phyloP scores from a whole-genome alignment of 2,888 invertebrate genomes.

The Drosophila cracens region DNA sequence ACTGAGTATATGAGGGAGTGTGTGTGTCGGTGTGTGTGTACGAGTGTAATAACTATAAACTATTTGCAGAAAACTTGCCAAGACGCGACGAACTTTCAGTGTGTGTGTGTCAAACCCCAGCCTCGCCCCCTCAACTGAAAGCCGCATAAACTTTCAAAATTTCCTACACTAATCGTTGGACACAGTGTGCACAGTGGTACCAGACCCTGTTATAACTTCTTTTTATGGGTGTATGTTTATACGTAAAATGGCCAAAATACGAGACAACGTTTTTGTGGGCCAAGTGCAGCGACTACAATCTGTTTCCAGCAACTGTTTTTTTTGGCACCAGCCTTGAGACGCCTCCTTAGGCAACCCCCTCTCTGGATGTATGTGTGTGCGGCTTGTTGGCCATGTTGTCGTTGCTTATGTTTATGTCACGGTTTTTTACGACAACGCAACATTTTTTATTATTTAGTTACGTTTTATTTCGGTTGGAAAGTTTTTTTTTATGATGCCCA shows the following conservation, averaged over 20 bases:
- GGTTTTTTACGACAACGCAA: conserved; percentile 57
- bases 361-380: neutral
- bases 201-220: conserved; percentile 38
- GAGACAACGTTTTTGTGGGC: conserved; percentile 52
- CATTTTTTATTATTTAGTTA: conserved; percentile 77
- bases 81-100: conserved; percentile 62
- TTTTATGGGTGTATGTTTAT: conserved; percentile 29
- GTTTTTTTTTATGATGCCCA: conserved; percentile 38
- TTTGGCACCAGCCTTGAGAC: conserved; percentile 37
- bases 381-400: conserved; percentile 16
- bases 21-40: conserved; percentile 26
- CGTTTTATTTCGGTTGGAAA: conserved; percentile 77
- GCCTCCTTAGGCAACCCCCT: neutral
- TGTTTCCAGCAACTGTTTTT: conserved; percentile 18
- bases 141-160: conserved; percentile 76
- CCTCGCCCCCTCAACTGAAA: conserved; percentile 25
- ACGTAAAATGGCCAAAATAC: conserved; percentile 17
- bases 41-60: conserved; percentile 77
- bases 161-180: conserved; percentile 71
- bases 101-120: conserved; percentile 9
- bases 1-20: neutral
- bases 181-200: conserved; percentile 35
- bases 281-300: conserved; percentile 49
- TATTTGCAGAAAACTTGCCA: conserved; percentile 75
- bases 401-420: conserved; percentile 47